Percentiles rank a stretch among this genome's conserved stretches.
phyloP scores from a whole-genome alignment of 2,113 vertebrate species.

The Siphamia tubifer region DNA sequence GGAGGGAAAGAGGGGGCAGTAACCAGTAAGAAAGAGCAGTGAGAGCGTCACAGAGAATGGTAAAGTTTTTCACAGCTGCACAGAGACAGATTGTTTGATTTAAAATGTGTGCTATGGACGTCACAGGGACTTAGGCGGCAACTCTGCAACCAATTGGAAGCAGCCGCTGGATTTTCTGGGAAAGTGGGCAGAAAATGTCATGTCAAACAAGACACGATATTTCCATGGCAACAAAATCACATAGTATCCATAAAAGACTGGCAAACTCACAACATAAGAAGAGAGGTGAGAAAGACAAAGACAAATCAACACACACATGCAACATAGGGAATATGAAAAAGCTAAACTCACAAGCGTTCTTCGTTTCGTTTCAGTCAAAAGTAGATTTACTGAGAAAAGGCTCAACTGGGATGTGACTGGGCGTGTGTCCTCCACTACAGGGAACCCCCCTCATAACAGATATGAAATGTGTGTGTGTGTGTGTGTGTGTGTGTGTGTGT shows the following conservation, averaged over 20 bases:
- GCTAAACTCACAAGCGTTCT: neutral
- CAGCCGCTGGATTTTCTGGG: conserved; percentile 47
- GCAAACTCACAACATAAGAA: neutral
- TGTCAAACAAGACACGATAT: conserved; percentile 48
- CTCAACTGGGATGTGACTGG: neutral
- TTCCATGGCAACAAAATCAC: conserved; percentile 59
- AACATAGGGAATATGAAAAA: neutral
- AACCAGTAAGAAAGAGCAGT: conserved; percentile 4
- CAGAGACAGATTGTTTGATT: conserved; percentile 66
- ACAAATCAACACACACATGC: conserved; percentile 10
- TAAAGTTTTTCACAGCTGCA: conserved; percentile 53
- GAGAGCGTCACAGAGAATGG: conserved; percentile 30
- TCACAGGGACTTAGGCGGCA: conserved; percentile 61
- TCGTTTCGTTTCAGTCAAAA: neutral
- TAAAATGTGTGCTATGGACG: conserved; percentile 59
- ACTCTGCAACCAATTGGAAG: conserved; percentile 48
- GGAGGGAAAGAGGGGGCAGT: conserved; percentile 23
- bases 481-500: neutral
- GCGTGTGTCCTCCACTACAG: conserved; percentile 17
- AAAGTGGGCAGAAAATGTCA: conserved; percentile 53
- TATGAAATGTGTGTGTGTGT: neutral
- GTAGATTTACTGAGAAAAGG: conserved; percentile 4
- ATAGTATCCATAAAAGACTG: conserved; percentile 49
- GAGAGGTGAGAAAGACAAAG: neutral
- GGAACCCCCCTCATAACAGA: conserved; percentile 15